Evolutionary conservation across 2,113 vertebrate genomes (phyloP).

Genomic region (Silurus asotus): DNA sequence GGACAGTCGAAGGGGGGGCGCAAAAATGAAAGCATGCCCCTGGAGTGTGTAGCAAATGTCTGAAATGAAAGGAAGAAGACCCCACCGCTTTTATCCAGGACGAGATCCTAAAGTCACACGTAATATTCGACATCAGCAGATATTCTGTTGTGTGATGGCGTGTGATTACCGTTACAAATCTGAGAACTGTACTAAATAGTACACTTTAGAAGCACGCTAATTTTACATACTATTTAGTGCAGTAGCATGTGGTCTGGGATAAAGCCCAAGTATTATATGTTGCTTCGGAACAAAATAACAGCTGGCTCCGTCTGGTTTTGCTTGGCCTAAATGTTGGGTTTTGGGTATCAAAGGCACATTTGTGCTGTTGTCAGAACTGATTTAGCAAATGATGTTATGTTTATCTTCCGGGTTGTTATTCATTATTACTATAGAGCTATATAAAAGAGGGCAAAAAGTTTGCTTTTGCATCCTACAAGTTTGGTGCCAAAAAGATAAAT

Average conservation of each 20-base stretch:
- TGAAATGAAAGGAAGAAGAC: slow-evolving; percentile 25
- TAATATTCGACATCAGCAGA: too few relatives aligned
- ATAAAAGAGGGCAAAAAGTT: not conserved
- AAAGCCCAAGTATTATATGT: slow-evolving; percentile 31
- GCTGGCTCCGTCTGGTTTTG: slow-evolving; percentile 45
- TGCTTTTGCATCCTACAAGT: not conserved
- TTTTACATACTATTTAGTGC: slow-evolving; percentile 25
- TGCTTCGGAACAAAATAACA: slow-evolving; percentile 37
- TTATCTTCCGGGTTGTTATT: slow-evolving; percentile 42
- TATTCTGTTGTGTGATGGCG: not conserved
- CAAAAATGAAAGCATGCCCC: slow-evolving; percentile 45
- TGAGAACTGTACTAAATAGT: not conserved
- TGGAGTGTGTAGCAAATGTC: slow-evolving; percentile 44
- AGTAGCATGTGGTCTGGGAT: slow-evolving; percentile 33
- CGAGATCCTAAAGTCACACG: not conserved
- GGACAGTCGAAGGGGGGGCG: slow-evolving; percentile 31
- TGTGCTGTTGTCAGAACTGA: slow-evolving; percentile 43
- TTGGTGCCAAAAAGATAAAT: not conserved
- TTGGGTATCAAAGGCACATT: slow-evolving; percentile 48
- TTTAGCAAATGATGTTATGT: slow-evolving; percentile 40
- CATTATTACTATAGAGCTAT: slow-evolving; percentile 20
- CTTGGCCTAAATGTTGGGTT: slow-evolving; percentile 44
- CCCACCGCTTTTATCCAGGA: slow-evolving; percentile 40
- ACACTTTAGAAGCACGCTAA: not conserved
- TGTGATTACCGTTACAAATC: not conserved